Evolutionary conservation across 2,797 vertebrate species (phyloP).

Genomic region (Eidolon dupreanum): DNA sequence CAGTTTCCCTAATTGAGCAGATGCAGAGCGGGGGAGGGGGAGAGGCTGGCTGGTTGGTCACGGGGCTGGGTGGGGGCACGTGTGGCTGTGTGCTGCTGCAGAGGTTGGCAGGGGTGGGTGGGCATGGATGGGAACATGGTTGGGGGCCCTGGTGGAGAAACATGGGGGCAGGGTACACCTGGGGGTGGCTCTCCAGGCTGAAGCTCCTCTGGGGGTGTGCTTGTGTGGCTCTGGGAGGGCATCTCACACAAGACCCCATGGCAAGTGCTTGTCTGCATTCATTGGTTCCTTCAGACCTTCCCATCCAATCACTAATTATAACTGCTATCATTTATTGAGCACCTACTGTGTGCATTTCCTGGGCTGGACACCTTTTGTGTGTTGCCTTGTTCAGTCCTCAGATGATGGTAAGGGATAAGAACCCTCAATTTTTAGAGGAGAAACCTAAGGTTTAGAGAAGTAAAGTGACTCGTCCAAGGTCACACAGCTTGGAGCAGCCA

Average conservation of each 20-base stretch:
- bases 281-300: not conserved
- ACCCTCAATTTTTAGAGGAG: not conserved
- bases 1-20: conserved; percentile 78
- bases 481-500: not conserved
- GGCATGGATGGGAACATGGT: fast-evolving
- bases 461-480: not conserved
- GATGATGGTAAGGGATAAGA: not conserved
- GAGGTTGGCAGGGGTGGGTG: not conserved
- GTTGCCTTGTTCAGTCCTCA: not conserved
- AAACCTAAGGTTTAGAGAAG: not conserved
- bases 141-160: not conserved
- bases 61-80: not conserved
- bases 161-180: not conserved
- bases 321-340: not conserved
- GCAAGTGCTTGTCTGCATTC: not conserved
- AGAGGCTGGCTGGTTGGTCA: not conserved
- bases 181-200: not conserved
- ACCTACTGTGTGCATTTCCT: not conserved
- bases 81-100: not conserved
- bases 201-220: not conserved
- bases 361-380: not conserved
- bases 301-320: fast-evolving
- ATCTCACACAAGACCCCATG: not conserved
- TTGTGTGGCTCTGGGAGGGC: not conserved
- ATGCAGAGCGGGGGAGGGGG: conserved; percentile 56